A percentile compares a stretch with the other conserved stretches of the same genome.
Evolutionary conservation across 2,888 invertebrate species (phyloP).

Genomic region (Hymenopus coronatus): DNA sequence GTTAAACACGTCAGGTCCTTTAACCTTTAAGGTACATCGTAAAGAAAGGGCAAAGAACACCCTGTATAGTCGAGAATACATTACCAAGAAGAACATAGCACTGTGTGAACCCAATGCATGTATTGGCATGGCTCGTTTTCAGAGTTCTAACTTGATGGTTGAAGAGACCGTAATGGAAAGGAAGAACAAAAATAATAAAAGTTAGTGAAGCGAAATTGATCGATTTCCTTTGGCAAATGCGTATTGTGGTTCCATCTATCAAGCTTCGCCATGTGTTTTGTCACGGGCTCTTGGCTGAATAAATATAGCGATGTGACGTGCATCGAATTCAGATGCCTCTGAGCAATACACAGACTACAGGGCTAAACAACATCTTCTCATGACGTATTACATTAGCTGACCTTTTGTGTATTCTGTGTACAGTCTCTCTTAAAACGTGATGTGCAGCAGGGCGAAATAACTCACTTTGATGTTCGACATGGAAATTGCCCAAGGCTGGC

Average conservation of each 20-base stretch:
- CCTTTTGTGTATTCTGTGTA: neutral
- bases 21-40: too few relatives aligned
- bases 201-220: neutral
- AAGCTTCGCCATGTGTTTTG: neutral
- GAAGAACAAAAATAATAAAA: neutral
- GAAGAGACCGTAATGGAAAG: neutral
- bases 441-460: neutral
- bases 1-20: too few relatives aligned
- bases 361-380: neutral
- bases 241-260: neutral
- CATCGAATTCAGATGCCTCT: neutral
- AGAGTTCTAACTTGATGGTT: neutral
- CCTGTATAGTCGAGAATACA: too few relatives aligned
- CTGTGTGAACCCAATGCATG: too few relatives aligned
- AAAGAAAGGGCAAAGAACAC: too few relatives aligned
- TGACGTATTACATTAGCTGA: neutral
- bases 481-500: too few relatives aligned
- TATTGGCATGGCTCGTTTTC: too few relatives aligned
- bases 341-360: neutral
- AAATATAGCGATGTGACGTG: neutral
- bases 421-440: neutral
- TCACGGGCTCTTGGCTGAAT: neutral
- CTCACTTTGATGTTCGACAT: too few relatives aligned
- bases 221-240: neutral
- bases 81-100: too few relatives aligned